Conservation (phyloP, 2,797 vertebrate species). For the Tolypeutes matacus region DNA sequence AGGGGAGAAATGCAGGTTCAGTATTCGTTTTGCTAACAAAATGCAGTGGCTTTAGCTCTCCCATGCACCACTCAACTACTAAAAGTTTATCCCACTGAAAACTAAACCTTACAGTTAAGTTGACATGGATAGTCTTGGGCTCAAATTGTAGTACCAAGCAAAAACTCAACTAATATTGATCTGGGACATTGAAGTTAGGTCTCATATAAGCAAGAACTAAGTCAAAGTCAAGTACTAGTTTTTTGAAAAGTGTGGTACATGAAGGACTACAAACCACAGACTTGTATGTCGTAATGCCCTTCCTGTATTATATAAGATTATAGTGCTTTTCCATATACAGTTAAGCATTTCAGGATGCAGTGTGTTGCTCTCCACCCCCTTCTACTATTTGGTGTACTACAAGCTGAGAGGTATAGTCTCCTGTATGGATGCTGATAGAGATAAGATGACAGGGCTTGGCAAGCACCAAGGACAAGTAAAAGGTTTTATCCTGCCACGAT, state of each 20-base stretch:
- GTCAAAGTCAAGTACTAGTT: neutral
- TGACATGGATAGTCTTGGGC: neutral
- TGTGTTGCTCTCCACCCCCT: neutral
- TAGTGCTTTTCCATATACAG: neutral
- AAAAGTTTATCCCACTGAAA: slow-evolving; percentile 33
- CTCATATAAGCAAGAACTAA: neutral
- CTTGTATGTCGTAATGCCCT: neutral
- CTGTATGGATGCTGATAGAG: neutral
- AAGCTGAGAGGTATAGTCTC: neutral
- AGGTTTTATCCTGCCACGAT: neutral
- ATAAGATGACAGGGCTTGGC: neutral
- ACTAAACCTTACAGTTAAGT: neutral
- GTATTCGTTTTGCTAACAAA: slow-evolving; percentile 45
- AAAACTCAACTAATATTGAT: slow-evolving; percentile 45
- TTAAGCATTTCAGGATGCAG: neutral
- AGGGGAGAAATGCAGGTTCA: neutral
- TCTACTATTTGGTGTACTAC: neutral
- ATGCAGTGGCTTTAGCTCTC: neutral
- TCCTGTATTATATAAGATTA: neutral
- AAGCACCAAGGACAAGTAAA: neutral
- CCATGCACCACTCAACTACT: neutral
- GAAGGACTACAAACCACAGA: neutral
- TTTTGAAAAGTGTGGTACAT: neutral
- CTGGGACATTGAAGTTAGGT: neutral
- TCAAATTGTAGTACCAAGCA: slow-evolving; percentile 18